These are phyloP conservation scores for Gallinago jamesoni DNA, from an alignment of 2,113 vertebrate genomes.

Conservation along the genomic window DNA sequence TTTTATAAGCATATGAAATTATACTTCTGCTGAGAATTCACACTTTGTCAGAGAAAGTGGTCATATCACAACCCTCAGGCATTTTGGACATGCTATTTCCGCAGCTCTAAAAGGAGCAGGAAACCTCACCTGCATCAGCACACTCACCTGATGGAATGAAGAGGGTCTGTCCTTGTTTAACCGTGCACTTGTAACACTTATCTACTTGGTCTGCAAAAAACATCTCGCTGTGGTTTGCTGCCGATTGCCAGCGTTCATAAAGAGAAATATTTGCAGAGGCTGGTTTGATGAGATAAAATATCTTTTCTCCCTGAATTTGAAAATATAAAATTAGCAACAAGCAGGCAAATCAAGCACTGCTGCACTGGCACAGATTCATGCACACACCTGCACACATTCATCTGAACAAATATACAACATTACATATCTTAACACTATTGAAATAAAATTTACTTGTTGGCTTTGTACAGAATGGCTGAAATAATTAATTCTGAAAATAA, in stretches of 20 bases:
- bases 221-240: slow-evolving; percentile 97
- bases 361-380: not conserved
- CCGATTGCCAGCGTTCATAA: slow-evolving; percentile 96
- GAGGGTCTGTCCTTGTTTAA: slow-evolving; percentile 97
- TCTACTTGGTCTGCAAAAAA: slow-evolving; percentile 99
- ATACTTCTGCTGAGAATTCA: not conserved
- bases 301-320: slow-evolving; percentile 92
- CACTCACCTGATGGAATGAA: slow-evolving; percentile 95
- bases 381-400: not conserved
- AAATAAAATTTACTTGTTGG: not conserved
- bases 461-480: not conserved
- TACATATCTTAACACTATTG: not conserved
- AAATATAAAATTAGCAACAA: slow-evolving; percentile 2
- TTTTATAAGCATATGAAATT: not conserved
- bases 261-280: slow-evolving; percentile 95
- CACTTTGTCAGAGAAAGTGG: not conserved
- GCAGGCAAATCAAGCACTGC: not conserved
- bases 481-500: not conserved
- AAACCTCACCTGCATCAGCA: not conserved
- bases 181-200: slow-evolving; percentile 95
- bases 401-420: not conserved
- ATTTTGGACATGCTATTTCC: not conserved
- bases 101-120: not conserved
- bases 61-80: not conserved
- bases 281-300: slow-evolving; percentile 98